Base-by-base conservation (phyloP, 1,140 invertebrate species). In the Charaxes varanes region DNA sequence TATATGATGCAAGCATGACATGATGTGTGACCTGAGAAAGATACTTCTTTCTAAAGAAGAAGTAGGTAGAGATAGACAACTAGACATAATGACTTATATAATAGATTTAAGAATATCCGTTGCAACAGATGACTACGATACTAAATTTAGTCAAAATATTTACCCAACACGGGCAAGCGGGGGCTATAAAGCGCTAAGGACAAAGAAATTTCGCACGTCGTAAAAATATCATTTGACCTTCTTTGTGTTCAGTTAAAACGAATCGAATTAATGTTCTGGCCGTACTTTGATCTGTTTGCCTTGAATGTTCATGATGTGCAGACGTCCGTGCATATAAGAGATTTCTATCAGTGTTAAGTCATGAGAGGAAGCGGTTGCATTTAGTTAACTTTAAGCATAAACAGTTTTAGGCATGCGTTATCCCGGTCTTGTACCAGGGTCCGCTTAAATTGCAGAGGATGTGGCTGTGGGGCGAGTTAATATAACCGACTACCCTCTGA, bases 261-360 rank as follows among this genome's bases (percentile, higher is more conserved):
- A 38, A 26, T 44, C 24, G 11, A 43, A 42, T 45, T 44, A 50
- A 46, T 34, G 41, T 51, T 41, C 41, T 57, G 43, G 35, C 41
- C 18, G 17, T 36, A 37, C 70, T 71, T 71, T 74, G 65, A 71
- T 71, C 70, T 42, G 41, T 36, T 33, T 35, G 58, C 56, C 49
- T 65, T 63, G 53, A 59, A 66, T 59, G 57, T 58, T 56, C 46
- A 50, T 58, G 54, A 53, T 49, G 48, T 57, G 58, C 52, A 53
- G 42, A 58, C 51, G 41, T 50, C 57, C 56, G 44, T 58, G 64
- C 49, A 53, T 22, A 16, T 17, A 44, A 38, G 4, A 10, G 23
- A 38, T 26, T 12, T 40, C 22, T 26, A 26, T 15, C 17, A 6
- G 22, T 1, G 14, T n/a, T 15, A 40, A 54, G 16, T 31, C 10